Percentiles rank a stretch among this genome's conserved stretches.
These are phyloP conservation scores for Palythoa grandis DNA, from an alignment of 92 coral and sea anemone species.

Conservation along the genomic window DNA sequence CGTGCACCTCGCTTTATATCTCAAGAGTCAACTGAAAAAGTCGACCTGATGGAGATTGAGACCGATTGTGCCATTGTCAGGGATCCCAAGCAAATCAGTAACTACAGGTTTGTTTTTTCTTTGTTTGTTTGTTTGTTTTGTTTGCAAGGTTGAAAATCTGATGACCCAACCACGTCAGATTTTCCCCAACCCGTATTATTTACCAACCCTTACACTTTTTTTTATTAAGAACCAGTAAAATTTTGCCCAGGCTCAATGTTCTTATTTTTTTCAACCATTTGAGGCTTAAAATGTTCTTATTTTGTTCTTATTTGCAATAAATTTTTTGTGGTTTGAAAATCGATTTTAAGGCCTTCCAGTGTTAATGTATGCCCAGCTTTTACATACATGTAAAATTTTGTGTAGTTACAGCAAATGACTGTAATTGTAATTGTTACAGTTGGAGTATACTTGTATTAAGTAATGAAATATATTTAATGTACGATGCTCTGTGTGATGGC, in stretches of 20 bases:
- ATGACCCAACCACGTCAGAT: neutral
- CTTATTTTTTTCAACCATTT: no score
- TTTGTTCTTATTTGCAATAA: no score
- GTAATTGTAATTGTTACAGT: neutral
- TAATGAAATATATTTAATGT: neutral
- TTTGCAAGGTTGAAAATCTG: neutral
- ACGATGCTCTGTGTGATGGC: no score
- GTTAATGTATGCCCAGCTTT: neutral
- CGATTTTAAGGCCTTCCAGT: no score
- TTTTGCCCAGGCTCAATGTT: no score
- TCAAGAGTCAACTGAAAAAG: conserved; percentile 44
- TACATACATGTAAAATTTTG: neutral
- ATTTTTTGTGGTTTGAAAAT: neutral
- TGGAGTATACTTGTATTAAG: neutral
- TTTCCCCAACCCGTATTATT: neutral
- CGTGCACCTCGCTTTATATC: conserved; percentile 51
- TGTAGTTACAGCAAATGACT: neutral
- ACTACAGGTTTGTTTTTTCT: conserved; percentile 34
- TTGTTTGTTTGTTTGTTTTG: neutral
- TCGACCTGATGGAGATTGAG: conserved; percentile 24
- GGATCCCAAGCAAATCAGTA: conserved; percentile 51
- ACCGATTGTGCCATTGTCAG: conserved; percentile 30
- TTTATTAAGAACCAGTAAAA: no score
- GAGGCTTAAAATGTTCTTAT: no score
- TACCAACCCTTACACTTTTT: neutral